Base-by-base conservation (phyloP, 1,140 invertebrate genomes). In the Habropoda laboriosa region DNA sequence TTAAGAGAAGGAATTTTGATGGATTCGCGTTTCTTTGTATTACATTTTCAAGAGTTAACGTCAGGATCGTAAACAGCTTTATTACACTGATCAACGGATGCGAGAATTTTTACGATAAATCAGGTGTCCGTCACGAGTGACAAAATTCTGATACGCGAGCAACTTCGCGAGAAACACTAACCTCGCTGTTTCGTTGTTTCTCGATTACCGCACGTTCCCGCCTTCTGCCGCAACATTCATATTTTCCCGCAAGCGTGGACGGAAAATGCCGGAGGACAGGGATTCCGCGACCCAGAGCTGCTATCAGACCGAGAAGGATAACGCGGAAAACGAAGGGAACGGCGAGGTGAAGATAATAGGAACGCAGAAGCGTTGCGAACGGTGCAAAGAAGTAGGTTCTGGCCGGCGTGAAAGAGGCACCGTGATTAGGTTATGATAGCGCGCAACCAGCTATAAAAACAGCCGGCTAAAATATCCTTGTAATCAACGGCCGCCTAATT, bases 331-430 rank as follows among this genome's bases (percentile, higher is more conserved):
- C 18, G n/a, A 38, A n/a, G 24, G 10, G n/a, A 42, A 1, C 66
- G 53, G 13, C 13, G 75, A 78, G 12, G 66, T 81, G 49, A 30
- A 81, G 42, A 78, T 82, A 45, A 66, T 81, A 51, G 67, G 40
- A 10, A 72, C 32, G 0, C 10, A 18, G 40, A 73, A 78, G 10
- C 61, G 47, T 55, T 68, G 60, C 73, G 21, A 60, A 12, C 55
- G 21, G 0, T 83, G 79, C 49, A 42, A 40, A 27, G 73, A 82
- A 82, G 74, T 82, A 82, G n/a, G 81, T 42, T 53, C 42, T 30
- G 3, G 2, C 6, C 16, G 18, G 4, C 18, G 38, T 68, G 53
- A 51, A 49, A 35, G 24, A 32, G 13, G 5, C 64, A 3, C n/a
- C 10, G n/a, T n/a, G 45, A 78, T 76, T 72, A 78, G 73, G 79